Conservation (phyloP, 2,113 vertebrate species). For the Piaya cayana region DNA sequence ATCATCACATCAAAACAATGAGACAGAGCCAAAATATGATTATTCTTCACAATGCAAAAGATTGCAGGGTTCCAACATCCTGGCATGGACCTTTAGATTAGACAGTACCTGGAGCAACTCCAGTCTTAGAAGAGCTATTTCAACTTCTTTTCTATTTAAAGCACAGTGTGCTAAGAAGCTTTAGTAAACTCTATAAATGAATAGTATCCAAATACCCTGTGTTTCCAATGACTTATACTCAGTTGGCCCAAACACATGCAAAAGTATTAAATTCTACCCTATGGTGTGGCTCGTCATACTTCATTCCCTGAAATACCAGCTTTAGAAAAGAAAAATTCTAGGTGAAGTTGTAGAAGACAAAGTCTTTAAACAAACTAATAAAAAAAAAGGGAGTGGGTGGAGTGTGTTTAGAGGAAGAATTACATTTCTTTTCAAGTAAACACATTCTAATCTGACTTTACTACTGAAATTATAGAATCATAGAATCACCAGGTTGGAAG, state of each 20-base stretch:
- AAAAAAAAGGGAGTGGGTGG: accelerated
- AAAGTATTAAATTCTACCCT: background rate
- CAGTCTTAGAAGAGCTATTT: background rate
- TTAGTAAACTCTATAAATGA: background rate
- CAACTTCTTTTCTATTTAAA: conserved; percentile 13
- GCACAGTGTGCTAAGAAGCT: background rate
- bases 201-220: background rate
- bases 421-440: background rate
- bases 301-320: background rate
- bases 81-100: background rate
- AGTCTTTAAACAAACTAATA: background rate
- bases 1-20: background rate
- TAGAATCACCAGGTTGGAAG: no score
- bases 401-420: no score
- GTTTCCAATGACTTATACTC: background rate
- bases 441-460: background rate
- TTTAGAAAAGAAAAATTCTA: background rate
- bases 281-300: background rate
- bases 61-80: background rate
- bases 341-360: background rate
- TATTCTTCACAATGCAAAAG: background rate
- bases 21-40: background rate
- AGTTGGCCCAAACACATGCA: background rate
- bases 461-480: no score
- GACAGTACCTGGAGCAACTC: background rate